Evolutionary conservation across 2,888 invertebrate genomes (phyloP).

Genomic region (Mystacides longicornis): DNA sequence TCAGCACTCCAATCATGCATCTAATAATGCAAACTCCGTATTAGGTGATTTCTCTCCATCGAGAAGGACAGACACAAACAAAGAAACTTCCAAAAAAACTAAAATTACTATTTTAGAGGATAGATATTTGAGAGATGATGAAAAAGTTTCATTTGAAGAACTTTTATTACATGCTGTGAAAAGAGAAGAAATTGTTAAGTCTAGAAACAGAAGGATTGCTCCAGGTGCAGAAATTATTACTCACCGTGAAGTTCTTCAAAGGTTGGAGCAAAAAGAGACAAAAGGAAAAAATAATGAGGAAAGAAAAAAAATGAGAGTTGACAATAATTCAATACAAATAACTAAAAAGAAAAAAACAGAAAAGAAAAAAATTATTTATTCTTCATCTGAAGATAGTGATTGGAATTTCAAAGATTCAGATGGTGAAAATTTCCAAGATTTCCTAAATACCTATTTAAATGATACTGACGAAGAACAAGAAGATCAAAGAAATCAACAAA

Average conservation of each 20-base stretch:
- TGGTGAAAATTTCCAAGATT: slow-evolving; percentile 2
- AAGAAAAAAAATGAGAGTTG: background rate
- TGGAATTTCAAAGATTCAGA: background rate
- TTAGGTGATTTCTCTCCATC: too few relatives aligned
- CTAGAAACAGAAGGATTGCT: background rate
- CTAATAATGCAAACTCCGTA: background rate
- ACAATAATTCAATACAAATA: background rate
- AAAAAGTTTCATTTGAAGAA: slow-evolving; percentile 1
- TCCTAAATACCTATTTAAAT: background rate
- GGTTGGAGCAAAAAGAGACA: slow-evolving; percentile 1
- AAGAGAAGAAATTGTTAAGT: slow-evolving; percentile 3
- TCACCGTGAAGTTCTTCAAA: slow-evolving; percentile 2
- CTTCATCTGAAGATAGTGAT: slow-evolving; percentile 4
- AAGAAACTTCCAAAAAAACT: too few relatives aligned
- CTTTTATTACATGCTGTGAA: background rate
- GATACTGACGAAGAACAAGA: background rate
- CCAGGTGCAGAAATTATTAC: slow-evolving; percentile 3
- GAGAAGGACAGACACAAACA: too few relatives aligned
- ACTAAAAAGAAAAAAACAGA: background rate
- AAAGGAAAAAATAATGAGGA: background rate
- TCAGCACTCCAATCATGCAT: background rate
- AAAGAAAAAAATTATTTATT: slow-evolving; percentile 2
- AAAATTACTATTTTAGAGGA: background rate
- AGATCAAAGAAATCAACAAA: too few relatives aligned
- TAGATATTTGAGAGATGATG: slow-evolving; percentile 3